Evolutionary conservation across 2,113 vertebrate species (phyloP).

Genomic region (Tonatia bakeri): DNA sequence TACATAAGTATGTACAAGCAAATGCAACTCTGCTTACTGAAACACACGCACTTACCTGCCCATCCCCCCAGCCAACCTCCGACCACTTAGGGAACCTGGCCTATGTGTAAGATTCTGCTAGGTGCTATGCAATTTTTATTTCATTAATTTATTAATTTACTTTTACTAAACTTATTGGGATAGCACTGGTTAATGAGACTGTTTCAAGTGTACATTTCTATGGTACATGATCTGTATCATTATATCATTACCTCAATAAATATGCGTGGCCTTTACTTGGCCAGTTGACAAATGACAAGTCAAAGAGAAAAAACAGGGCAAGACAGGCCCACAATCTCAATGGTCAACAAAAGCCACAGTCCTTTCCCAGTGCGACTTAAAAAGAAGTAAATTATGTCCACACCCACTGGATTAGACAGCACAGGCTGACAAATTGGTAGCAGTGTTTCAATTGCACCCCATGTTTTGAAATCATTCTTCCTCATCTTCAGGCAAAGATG

Average conservation of each 20-base stretch:
- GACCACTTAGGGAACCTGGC: background rate
- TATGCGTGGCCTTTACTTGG: background rate
- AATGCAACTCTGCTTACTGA: background rate
- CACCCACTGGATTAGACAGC: background rate
- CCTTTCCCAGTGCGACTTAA: background rate
- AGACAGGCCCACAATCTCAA: background rate
- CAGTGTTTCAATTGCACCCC: background rate
- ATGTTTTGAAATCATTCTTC: background rate
- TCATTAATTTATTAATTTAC: background rate
- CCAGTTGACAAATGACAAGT: background rate
- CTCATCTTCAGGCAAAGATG: background rate
- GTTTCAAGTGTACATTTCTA: background rate
- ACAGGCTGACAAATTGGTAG: background rate
- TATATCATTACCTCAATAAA: background rate
- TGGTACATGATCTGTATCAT: background rate
- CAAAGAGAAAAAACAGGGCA: background rate
- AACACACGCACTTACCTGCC: background rate
- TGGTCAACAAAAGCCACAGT: background rate
- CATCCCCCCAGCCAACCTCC: background rate
- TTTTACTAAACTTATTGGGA: background rate
- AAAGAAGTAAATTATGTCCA: background rate
- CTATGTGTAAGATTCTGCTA: background rate
- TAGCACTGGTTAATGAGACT: background rate
- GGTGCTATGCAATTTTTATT: background rate
- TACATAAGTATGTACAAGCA: background rate